phyloP scores from a whole-genome alignment of 1,140 invertebrate species.

The Argopecten irradians region DNA sequence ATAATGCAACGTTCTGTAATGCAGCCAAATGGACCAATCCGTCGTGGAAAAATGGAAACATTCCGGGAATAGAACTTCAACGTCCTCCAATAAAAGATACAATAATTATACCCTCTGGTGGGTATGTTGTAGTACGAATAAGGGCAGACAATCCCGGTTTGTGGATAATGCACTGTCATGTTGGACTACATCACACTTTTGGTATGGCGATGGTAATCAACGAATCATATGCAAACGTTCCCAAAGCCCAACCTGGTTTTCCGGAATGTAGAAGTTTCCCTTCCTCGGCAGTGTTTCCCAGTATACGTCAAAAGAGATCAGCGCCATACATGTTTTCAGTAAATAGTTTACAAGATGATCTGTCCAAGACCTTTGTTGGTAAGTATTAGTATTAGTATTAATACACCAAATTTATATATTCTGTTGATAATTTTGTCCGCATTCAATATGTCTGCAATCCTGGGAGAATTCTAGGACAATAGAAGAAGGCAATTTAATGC shows the following conservation, averaged over 20 bases:
- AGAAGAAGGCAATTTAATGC: no score
- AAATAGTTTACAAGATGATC: no score
- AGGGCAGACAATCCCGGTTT: neutral
- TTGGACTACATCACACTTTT: neutral
- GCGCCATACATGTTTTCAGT: no score
- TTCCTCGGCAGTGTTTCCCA: no score
- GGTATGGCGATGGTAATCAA: neutral
- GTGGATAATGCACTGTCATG: neutral
- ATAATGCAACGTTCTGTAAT: neutral
- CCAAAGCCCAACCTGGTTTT: neutral
- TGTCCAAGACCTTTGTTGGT: no score
- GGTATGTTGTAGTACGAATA: neutral
- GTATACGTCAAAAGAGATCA: no score
- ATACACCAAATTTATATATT: no score
- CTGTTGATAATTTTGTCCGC: no score
- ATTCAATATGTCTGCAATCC: no score
- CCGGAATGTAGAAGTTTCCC: neutral
- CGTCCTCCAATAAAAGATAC: neutral
- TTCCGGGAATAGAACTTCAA: neutral
- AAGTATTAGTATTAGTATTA: no score
- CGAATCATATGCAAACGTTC: neutral
- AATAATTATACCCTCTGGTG: neutral
- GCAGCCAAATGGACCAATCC: neutral
- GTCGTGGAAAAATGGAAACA: neutral
- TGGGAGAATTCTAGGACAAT: no score